Evolutionary conservation across 2,888 invertebrate species (phyloP).

Genomic region (Euplagia quadripunctaria): DNA sequence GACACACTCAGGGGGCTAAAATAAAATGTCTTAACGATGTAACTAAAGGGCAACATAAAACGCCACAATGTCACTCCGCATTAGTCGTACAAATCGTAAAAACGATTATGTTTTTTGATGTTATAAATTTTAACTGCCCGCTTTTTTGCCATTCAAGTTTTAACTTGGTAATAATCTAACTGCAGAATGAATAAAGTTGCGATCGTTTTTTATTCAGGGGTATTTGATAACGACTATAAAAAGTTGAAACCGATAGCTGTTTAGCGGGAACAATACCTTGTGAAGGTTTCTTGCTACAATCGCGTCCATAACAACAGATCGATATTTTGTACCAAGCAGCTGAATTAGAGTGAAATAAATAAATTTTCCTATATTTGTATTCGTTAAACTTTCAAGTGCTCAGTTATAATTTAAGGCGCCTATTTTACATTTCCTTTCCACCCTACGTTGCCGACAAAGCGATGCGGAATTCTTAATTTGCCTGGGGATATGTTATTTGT

Average conservation of each 20-base stretch:
- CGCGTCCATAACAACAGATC: neutral
- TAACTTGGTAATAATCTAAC: constrained; percentile 45
- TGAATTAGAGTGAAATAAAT: neutral
- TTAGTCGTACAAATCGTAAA: constrained; percentile 53
- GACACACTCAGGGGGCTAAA: constrained; percentile 48
- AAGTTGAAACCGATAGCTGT: constrained; percentile 34
- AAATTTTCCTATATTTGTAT: neutral
- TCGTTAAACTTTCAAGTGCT: neutral
- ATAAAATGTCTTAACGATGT: constrained; percentile 55
- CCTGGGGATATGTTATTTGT: constrained; percentile 37
- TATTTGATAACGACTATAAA: constrained; percentile 41
- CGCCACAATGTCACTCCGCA: constrained; percentile 49
- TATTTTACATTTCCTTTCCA: constrained; percentile 9
- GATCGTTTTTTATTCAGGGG: constrained; percentile 32
- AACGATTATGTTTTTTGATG: constrained; percentile 53
- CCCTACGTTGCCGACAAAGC: constrained; percentile 14
- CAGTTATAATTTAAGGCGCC: constrained; percentile 9
- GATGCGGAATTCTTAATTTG: constrained; percentile 38
- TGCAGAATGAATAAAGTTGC: constrained; percentile 33
- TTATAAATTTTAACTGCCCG: constrained; percentile 42
- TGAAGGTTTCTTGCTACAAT: neutral
- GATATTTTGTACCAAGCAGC: neutral
- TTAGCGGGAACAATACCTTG: neutral
- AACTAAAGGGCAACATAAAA: constrained; percentile 52
- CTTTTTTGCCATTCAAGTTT: constrained; percentile 38